Conservation (phyloP, 2,888 invertebrate species). For the Ichneumoninae sp. region DNA sequence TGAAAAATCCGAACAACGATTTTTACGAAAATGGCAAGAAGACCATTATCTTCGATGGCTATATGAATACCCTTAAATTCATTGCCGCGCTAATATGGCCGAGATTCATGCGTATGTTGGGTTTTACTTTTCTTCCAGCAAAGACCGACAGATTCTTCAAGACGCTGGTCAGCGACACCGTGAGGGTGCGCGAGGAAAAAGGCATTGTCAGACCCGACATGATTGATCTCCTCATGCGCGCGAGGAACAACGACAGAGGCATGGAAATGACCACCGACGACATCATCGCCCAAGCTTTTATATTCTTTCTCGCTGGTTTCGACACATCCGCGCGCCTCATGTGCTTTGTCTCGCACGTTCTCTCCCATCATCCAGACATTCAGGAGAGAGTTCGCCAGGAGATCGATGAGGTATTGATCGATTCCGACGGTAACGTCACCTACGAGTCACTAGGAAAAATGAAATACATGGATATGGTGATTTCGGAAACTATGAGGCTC, state of each 20-base stretch:
- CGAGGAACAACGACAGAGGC: slow-evolving; percentile 60
- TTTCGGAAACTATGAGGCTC: slow-evolving; percentile 40
- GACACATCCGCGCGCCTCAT: slow-evolving; percentile 70
- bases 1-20: slow-evolving; percentile 85
- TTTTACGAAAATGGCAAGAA: slow-evolving; percentile 83
- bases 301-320: too few species aligned
- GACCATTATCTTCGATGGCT: slow-evolving; percentile 62
- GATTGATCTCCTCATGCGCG: too few species aligned
- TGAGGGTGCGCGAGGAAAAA: slow-evolving; percentile 79
- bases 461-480: slow-evolving; percentile 70
- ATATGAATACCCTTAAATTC: slow-evolving; percentile 36
- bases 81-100: slow-evolving; percentile 32
- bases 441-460: slow-evolving; percentile 56
- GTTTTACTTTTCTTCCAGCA: slow-evolving; percentile 47
- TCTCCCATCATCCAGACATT: slow-evolving; percentile 80
- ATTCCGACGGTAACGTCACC: slow-evolving; percentile 59
- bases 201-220: too few species aligned
- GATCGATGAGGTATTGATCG: not conserved
- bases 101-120: slow-evolving; percentile 49
- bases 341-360: slow-evolving; percentile 68
- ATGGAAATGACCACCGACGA: slow-evolving; percentile 55
- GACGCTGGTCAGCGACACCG: slow-evolving; percentile 78
- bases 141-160: slow-evolving; percentile 62
- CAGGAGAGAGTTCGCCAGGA: slow-evolving; percentile 82
- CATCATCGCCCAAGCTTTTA: too few species aligned